Base-by-base conservation (phyloP, 1,140 invertebrate species). In the Hycleus phaleratus region DNA sequence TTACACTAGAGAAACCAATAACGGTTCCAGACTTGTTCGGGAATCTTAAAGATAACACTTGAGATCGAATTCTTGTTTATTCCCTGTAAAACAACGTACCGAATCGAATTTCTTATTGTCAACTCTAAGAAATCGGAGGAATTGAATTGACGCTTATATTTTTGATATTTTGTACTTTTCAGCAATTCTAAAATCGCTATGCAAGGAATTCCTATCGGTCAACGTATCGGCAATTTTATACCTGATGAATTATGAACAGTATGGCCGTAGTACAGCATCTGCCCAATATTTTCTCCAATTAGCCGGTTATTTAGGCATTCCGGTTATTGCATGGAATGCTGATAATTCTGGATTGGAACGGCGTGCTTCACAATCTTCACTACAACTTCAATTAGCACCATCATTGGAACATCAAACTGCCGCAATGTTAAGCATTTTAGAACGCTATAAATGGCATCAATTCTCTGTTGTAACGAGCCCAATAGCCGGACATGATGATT, bases 401-500 rank as follows among this genome's bases (percentile, higher is more conserved):
- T 93, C 93, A 38, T 82, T 97, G 50, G 90, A 93, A 74, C 94
- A 97, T 72, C 93, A 96, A 73, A 91, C 89, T 24, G 87, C 90
- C 1, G 93, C 93, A 10, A 95, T 96, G 91, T 73, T 97, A 57
- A 92, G 88, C 71, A 93, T 97, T 64, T 76, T 97, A 65, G 86
- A 91, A 73, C 79, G 93, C 48, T 98, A 98, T 77, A 94, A 95
- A 71, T 97, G 95, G 95, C 91, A 95, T 71, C 88, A 93, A 66
- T 96, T 97, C 74, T 91, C 91, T 58, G 87, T 97, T 49, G 90
- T 97, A 26, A 91, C 90, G n/a, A 91, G 88, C 45, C 86, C 91
- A 69, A 93, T 95, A 46, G 92, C 92, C 11, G 94, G 94, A 0
- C 91, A 96, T 74, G 90, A 93, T 65, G 92, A 97, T 73, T 97